phyloP scores from a whole-genome alignment of 2,113 vertebrate species.

The Pongo pygmaeus region DNA sequence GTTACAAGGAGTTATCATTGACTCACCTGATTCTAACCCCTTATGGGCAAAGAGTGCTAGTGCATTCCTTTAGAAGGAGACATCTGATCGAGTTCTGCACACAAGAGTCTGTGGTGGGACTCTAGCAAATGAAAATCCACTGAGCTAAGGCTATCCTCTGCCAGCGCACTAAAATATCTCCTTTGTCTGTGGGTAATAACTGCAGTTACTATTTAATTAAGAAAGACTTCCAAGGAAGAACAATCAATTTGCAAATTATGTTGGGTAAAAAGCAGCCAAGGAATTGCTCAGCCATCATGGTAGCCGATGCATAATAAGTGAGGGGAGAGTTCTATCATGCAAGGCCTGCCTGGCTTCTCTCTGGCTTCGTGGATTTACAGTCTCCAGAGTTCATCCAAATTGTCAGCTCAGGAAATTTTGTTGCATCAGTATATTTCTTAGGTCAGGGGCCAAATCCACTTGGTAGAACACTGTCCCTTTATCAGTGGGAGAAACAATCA shows the following conservation, averaged over 20 bases:
- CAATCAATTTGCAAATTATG: slow-evolving; percentile 67
- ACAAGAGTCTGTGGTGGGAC: neutral
- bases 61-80: neutral
- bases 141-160: neutral
- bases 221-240: slow-evolving; percentile 63
- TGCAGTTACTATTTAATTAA: slow-evolving; percentile 71
- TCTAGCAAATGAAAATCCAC: neutral
- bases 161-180: slow-evolving; percentile 8
- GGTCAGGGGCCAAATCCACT: slow-evolving; percentile 82
- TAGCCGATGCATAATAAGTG: neutral
- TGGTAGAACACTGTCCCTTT: slow-evolving; percentile 79
- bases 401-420: slow-evolving; percentile 82
- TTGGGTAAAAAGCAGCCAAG: neutral
- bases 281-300: neutral
- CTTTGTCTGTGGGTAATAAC: slow-evolving; percentile 53
- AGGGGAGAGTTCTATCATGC: neutral
- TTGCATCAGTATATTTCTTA: slow-evolving; percentile 83
- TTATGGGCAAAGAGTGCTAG: neutral
- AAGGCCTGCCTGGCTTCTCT: slow-evolving; percentile 59
- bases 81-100: neutral
- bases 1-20: neutral
- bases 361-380: slow-evolving; percentile 81
- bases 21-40: neutral
- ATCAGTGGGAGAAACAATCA: slow-evolving; percentile 82
- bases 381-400: slow-evolving; percentile 83